Evolutionary conservation across 2,113 vertebrate genomes (phyloP).

Genomic region (Bothrops jararaca): DNA sequence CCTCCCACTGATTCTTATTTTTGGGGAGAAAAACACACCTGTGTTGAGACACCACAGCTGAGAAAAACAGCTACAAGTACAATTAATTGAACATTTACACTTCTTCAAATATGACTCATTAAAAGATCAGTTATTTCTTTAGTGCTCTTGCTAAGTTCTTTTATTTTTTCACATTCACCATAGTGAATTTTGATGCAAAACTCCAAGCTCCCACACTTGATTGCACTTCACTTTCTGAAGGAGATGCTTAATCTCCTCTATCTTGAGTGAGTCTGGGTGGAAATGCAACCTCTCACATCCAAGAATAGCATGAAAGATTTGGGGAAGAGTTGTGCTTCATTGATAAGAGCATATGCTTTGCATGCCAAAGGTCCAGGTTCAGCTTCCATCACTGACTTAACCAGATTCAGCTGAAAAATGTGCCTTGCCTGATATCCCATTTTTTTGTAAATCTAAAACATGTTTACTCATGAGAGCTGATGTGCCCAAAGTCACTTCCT

Average conservation of each 20-base stretch:
- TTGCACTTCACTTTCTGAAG: conserved; percentile 3
- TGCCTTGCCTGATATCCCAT: neutral
- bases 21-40: neutral
- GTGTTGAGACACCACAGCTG: neutral
- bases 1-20: neutral
- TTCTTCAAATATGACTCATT: neutral
- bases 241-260: neutral
- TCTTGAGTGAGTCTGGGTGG: neutral
- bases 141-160: conserved; percentile 4
- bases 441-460: neutral
- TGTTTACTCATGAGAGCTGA: neutral
- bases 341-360: neutral
- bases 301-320: neutral
- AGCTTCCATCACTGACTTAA: neutral
- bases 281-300: neutral
- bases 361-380: neutral
- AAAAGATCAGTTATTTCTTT: neutral
- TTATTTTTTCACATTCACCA: neutral
- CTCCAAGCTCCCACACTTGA: conserved; percentile 6
- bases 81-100: neutral
- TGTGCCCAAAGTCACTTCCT: neutral
- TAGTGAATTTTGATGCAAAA: neutral
- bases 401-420: neutral
- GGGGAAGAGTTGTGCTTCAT: neutral
- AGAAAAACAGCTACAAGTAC: conserved; percentile 18